A percentile compares a stretch with the other conserved stretches of the same genome.
phyloP scores from a whole-genome alignment of 2,113 vertebrate species.

The Peucedramus taeniatus region DNA sequence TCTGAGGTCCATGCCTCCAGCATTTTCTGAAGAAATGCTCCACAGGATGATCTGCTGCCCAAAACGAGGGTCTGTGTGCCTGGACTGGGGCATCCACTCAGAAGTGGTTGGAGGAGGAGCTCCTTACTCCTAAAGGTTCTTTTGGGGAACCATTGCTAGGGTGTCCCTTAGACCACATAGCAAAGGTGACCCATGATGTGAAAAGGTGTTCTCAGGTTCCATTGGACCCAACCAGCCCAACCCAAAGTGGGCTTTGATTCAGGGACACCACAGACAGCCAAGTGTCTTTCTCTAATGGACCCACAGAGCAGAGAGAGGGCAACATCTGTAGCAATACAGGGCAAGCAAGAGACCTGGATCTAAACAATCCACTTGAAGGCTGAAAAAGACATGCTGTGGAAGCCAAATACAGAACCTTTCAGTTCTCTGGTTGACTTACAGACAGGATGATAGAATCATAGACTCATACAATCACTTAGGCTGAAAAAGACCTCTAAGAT shows the following conservation, averaged over 20 bases:
- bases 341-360: background rate
- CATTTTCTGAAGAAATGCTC: background rate
- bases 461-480: background rate
- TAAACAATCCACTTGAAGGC: background rate
- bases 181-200: background rate
- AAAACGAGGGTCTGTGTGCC: background rate
- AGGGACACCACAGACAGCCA: background rate
- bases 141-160: background rate
- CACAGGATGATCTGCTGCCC: background rate
- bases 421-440: background rate
- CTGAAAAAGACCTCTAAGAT: background rate
- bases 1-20: background rate
- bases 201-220: background rate
- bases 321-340: background rate
- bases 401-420: background rate
- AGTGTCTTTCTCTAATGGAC: background rate
- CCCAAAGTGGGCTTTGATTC: background rate
- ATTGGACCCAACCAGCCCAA: background rate
- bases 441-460: background rate
- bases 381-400: too few relatives aligned
- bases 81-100: background rate
- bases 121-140: background rate
- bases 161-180: background rate
- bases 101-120: background rate
- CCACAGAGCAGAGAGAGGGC: background rate